Base-by-base conservation (phyloP, 1,140 invertebrate species). In the Scaptodrosophila lebanonensis region DNA sequence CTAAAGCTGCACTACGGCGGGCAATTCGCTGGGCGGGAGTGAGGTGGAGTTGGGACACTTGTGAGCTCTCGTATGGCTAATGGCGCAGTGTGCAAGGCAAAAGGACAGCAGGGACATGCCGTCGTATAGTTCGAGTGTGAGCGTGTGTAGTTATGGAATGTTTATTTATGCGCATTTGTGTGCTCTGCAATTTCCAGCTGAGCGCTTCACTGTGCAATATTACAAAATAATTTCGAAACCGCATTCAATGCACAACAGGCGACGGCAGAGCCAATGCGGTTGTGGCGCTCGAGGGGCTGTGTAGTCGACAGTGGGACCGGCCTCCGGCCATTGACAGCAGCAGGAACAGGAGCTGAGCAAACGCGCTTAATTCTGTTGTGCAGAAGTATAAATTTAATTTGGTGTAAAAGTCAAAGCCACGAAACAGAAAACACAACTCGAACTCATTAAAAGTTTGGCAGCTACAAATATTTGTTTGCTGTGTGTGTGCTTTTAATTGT, bases 221-320 rank as follows among this genome's bases (percentile, higher is more conserved):
- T 82, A 73, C 73, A 82, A 79, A 79, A 79, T 79, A 70, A 79
- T 79, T 79, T 73, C 32, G 48, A 61, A 79, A 79, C 68, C 75
- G 59, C 73, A 75, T 51, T 72, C 27, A 63, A 39, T 52, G 39
- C 42, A 49, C 59, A 62, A n/a, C 53, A 62, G 36, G 54, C 56
- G 54, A 30, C 36, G 29, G 27, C 27, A 15, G 13, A 1, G 42
- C 27, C 7, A 44, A 1, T 2, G 9, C 8, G 15, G 38, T 20
- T 42, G 25, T 39, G 30, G 35, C 18, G 45, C 5, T 3, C 2
- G 3, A 13, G 11, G 4, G 18, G 8, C 12, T 44, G 25, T 1
- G 11, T 3, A 7, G 2, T 9, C 3, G 11, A 7, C 2, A 11
- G 50, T 32, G 52, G 42, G 29, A 25, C 36, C 25, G 6, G 48